Conservation (phyloP, 2,888 invertebrate species). For the Micoletzkya japonica region DNA sequence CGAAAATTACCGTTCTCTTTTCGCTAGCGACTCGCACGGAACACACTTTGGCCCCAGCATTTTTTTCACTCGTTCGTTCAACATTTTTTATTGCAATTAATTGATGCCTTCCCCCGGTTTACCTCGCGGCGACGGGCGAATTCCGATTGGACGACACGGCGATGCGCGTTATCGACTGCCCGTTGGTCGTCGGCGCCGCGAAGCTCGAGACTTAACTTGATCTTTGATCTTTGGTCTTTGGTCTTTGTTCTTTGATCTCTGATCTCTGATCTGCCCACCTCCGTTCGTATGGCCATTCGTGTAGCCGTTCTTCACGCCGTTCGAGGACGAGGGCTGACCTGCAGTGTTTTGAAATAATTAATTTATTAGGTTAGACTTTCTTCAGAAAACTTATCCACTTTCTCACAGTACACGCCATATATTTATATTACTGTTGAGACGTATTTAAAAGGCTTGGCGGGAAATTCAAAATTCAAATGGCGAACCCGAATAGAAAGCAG, state of each 20-base stretch:
- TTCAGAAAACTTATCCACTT: too few relatives aligned
- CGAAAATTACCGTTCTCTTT: too few relatives aligned
- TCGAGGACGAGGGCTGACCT: constrained; percentile 25
- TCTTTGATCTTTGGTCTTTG: background rate
- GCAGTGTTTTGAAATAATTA: background rate
- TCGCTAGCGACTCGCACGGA: too few relatives aligned
- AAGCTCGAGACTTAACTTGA: constrained; percentile 19
- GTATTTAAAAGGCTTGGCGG: too few relatives aligned
- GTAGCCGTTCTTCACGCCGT: background rate
- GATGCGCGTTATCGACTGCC: constrained; percentile 23
- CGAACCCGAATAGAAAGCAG: constrained; percentile 14
- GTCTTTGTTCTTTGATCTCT: background rate
- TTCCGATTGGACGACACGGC: constrained; percentile 2
- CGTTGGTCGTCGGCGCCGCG: constrained; percentile 25
- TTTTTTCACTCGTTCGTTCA: too few relatives aligned
- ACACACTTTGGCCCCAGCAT: too few relatives aligned
- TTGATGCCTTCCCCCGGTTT: too few relatives aligned
- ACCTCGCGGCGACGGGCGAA: too few relatives aligned
- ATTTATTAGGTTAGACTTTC: too few relatives aligned
- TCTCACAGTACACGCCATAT: too few relatives aligned
- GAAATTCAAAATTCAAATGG: background rate
- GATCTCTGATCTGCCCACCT: background rate
- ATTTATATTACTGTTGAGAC: too few relatives aligned
- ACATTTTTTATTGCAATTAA: too few relatives aligned
- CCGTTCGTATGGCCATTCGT: constrained; percentile 14